Percentiles rank a stretch among this genome's conserved stretches.
phyloP scores from a whole-genome alignment of 2,888 invertebrate species.

The Leucoma salicis region DNA sequence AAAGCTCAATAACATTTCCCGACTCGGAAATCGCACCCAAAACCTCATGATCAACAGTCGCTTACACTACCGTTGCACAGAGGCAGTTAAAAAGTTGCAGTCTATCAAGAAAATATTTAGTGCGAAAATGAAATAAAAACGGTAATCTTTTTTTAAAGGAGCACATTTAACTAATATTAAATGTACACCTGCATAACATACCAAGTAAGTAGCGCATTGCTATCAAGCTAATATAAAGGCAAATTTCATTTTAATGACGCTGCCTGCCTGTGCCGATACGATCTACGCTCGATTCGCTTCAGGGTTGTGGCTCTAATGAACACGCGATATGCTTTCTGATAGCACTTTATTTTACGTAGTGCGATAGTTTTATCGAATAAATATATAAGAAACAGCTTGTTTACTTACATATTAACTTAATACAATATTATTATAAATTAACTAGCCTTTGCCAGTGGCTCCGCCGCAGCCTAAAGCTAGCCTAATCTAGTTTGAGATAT shows the following conservation, averaged over 20 bases:
- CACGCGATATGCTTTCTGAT: constrained; percentile 30
- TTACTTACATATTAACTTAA: no score
- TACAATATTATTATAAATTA: no score
- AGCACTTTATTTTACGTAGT: constrained; percentile 16
- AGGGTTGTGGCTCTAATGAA: constrained; percentile 43
- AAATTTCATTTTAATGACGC: constrained; percentile 78
- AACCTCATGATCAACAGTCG: no score
- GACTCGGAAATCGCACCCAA: no score
- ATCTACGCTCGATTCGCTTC: constrained; percentile 61
- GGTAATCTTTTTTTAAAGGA: not conserved
- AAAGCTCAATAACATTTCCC: no score
- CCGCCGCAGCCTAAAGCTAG: no score
- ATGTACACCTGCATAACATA: constrained; percentile 19
- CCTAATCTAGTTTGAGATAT: no score
- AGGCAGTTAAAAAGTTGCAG: no score
- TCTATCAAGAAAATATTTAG: no score
- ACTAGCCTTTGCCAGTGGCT: no score
- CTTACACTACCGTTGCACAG: no score
- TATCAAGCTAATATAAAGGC: constrained; percentile 51
- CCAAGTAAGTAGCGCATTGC: constrained; percentile 26
- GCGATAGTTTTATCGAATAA: constrained; percentile 12
- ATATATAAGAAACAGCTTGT: not conserved
- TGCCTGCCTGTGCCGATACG: constrained; percentile 46
- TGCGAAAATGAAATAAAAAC: not conserved
- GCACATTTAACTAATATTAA: not conserved